A percentile compares a stretch with the other conserved stretches of the same genome.
Conservation (phyloP, 2,113 vertebrate species). For the Microcebus tavaratra region DNA sequence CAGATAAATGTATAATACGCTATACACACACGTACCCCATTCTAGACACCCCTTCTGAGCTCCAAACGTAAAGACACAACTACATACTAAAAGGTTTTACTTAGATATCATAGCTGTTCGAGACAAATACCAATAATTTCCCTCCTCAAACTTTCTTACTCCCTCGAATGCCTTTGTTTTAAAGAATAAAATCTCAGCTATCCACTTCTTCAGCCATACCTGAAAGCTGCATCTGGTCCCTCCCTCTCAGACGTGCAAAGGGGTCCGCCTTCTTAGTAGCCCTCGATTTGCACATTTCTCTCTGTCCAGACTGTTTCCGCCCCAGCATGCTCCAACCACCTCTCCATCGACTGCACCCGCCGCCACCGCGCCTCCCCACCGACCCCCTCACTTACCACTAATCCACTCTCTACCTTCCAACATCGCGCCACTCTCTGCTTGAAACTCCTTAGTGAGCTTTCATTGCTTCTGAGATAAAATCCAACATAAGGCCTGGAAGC, state of each 20-base stretch:
- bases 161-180: neutral
- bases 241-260: neutral
- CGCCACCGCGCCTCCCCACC: too few relatives aligned
- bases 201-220: neutral
- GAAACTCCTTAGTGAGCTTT: neutral
- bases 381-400: neutral
- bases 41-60: neutral
- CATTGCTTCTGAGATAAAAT: neutral
- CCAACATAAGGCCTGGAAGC: neutral
- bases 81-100: neutral
- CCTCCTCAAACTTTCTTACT: neutral
- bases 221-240: neutral
- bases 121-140: neutral
- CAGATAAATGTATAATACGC: neutral
- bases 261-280: neutral
- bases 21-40: neutral
- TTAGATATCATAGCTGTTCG: neutral
- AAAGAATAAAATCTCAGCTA: neutral
- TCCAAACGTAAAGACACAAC: neutral
- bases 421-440: neutral
- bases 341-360: rapidly evolving
- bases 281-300: neutral
- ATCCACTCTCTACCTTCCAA: too few relatives aligned
- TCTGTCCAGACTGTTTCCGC: too few relatives aligned
- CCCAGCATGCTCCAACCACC: rapidly evolving